A percentile compares a stretch with the other conserved stretches of the same genome.
These are phyloP conservation scores for Hypotaenidia okinawae DNA, from an alignment of 2,797 vertebrate species.

Conservation along the genomic window DNA sequence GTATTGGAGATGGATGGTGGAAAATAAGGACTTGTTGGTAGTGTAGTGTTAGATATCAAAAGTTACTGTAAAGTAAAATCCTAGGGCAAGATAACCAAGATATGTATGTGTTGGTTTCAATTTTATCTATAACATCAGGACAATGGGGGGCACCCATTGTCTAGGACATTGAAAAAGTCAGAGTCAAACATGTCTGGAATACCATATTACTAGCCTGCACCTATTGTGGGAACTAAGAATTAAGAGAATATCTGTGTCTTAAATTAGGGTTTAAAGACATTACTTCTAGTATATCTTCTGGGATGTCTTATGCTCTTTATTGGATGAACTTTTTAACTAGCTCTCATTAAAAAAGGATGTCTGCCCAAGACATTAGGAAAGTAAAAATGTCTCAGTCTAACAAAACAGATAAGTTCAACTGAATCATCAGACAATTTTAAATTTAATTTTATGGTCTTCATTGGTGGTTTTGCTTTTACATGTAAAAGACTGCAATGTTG, in stretches of 20 bases:
- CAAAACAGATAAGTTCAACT: neutral
- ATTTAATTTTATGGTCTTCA: neutral
- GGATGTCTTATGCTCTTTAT: neutral
- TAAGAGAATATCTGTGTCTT: neutral
- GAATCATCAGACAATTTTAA: neutral
- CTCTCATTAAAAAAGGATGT: neutral
- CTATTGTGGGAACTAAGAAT: neutral
- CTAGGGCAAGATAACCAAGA: neutral
- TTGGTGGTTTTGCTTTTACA: neutral
- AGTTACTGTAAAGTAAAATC: neutral
- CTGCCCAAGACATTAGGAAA: neutral
- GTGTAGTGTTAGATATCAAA: neutral
- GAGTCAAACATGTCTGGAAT: neutral
- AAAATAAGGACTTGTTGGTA: neutral
- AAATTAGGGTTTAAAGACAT: neutral
- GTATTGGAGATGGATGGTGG: neutral
- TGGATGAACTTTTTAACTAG: neutral
- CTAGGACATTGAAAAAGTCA: neutral
- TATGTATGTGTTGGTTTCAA: neutral
- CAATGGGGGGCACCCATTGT: neutral
- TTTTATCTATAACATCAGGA: neutral
- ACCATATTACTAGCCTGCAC: neutral
- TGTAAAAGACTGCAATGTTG: neutral
- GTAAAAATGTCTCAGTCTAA: neutral
- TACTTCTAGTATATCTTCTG: neutral